A percentile compares a stretch with the other conserved stretches of the same genome.
phyloP scores from a whole-genome alignment of 2,797 vertebrate species.

The Aphelocoma californica region DNA sequence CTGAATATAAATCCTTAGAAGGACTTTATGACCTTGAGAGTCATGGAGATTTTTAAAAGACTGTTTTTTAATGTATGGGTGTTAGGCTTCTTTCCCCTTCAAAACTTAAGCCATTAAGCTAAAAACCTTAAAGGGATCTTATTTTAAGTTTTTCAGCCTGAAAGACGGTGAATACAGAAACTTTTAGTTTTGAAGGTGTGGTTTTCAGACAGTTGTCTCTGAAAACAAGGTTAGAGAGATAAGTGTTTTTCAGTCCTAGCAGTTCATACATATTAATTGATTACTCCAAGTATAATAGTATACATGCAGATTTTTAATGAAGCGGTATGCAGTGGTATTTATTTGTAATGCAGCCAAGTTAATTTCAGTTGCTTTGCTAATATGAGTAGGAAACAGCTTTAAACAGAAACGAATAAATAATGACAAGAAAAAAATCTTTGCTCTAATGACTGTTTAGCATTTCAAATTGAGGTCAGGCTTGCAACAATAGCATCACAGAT shows the following conservation, averaged over 20 bases:
- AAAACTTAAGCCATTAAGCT: not conserved
- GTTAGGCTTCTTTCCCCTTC: not conserved
- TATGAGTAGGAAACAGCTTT: not conserved
- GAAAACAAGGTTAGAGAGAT: not conserved
- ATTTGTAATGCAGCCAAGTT: conserved; percentile 22
- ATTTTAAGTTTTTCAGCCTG: not conserved
- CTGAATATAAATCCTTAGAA: not conserved
- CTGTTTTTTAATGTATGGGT: not conserved
- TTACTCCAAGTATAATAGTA: not conserved
- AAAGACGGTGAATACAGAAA: not conserved
- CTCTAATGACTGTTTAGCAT: not conserved
- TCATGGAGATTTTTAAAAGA: not conserved
- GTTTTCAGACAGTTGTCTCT: not conserved
- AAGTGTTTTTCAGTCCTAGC: not conserved
- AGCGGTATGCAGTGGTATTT: not conserved
- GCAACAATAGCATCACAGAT: not conserved
- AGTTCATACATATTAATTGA: conserved; percentile 23
- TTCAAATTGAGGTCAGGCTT: not conserved
- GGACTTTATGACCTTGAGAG: not conserved
- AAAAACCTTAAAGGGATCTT: not conserved
- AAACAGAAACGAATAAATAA: not conserved
- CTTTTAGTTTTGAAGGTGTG: not conserved
- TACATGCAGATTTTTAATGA: conserved; percentile 8
- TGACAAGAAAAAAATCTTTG: not conserved
- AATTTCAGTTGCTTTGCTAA: conserved; percentile 2